Base-by-base conservation (phyloP, 2,888 invertebrate genomes). In the Emmelina monodactyla region DNA sequence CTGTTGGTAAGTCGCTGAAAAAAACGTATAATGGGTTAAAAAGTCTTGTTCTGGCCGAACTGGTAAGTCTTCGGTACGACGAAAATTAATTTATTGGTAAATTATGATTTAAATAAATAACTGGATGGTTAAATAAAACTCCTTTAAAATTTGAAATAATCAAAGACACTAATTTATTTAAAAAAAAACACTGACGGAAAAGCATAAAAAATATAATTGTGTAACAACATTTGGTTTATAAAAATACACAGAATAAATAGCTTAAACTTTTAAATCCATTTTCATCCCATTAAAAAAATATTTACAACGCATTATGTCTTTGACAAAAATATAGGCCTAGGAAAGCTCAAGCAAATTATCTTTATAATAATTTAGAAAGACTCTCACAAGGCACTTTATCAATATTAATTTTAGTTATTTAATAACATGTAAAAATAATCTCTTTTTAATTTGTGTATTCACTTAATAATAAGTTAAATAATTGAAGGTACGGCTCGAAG, bases 111-210 rank as follows among this genome's bases (percentile, higher is more conserved):
- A n/a, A n/a, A n/a, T n/a, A n/a, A n/a, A n/a, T n/a, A n/a, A n/a
- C n/a, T n/a, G n/a, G n/a, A n/a, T n/a, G n/a, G n/a, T n/a, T n/a
- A n/a, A n/a, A n/a, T n/a, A n/a, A n/a, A n/a, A n/a, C n/a, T n/a
- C n/a, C n/a, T n/a, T n/a, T n/a, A n/a, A n/a, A n/a, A n/a, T n/a
- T n/a, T n/a, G n/a, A n/a, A n/a, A n/a, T n/a, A n/a, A n/a, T n/a
- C n/a, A n/a, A n/a, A n/a, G 54, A 54, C 54, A 53, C 58, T 63
- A 56, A 55, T 70, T 70, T 68, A 69, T 64, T 69, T 25, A 22
- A 10, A 14, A 55, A 53, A 51, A 52, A 50, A 38, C 44, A 49
- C 42, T 50, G 41, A 50, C 49, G 50, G 52, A 51, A 55, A 56
- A 59, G 65, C 60, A 51, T 57, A 57, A 55, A 59, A 58, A 50